Evolutionary conservation across 2,113 vertebrate species (phyloP).

Genomic region (Prietella phreatophila): DNA sequence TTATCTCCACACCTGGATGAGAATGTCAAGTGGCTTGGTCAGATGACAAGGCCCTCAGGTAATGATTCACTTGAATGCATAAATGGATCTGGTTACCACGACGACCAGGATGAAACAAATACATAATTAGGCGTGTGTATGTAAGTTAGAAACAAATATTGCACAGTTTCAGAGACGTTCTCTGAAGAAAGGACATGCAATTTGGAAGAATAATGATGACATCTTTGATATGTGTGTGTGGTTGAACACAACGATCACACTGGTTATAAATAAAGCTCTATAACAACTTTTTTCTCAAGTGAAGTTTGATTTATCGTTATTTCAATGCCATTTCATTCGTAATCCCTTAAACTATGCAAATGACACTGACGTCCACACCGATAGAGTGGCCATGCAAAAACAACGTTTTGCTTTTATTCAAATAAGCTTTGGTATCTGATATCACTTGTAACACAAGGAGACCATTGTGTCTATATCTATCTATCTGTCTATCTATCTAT

Average conservation of each 20-base stretch:
- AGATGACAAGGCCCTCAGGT: constrained; percentile 19
- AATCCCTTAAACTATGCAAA: constrained; percentile 17
- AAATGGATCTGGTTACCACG: constrained; percentile 53
- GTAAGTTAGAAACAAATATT: constrained; percentile 3
- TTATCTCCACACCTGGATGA: constrained; percentile 7
- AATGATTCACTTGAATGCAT: constrained; percentile 43
- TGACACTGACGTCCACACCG: neutral
- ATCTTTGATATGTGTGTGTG: neutral
- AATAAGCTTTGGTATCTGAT: neutral
- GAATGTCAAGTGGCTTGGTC: constrained; percentile 6
- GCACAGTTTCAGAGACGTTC: constrained; percentile 14
- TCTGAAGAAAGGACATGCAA: neutral
- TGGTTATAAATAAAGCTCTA: neutral
- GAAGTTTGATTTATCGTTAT: neutral
- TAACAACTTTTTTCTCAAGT: neutral
- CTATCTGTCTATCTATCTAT: too few relatives aligned
- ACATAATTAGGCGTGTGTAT: constrained; percentile 54
- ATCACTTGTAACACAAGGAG: neutral
- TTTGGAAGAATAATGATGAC: neutral
- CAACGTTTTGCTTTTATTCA: constrained; percentile 11
- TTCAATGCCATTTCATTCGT: neutral
- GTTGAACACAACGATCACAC: too few relatives aligned
- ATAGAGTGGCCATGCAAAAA: neutral
- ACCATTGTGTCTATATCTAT: neutral
- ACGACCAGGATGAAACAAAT: constrained; percentile 68